Conservation (phyloP, 1,140 invertebrate species). For the Hermatobates lingyangjiaoensis region DNA sequence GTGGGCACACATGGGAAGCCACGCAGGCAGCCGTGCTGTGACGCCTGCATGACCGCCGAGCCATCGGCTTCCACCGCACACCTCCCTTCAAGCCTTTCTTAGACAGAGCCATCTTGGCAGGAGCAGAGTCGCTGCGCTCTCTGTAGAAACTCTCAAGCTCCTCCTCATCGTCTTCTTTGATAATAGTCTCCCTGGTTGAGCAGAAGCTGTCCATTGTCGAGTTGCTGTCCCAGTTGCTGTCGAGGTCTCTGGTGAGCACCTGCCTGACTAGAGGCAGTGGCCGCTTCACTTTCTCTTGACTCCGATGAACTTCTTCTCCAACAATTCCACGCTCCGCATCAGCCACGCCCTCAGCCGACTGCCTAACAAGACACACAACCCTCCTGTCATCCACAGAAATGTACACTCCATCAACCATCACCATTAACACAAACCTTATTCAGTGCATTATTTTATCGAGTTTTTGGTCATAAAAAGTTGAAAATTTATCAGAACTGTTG, state of each 20-base stretch:
- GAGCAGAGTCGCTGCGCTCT: not conserved
- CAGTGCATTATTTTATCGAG: not conserved
- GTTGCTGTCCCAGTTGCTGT: slow-evolving; percentile 8
- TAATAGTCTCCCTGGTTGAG: slow-evolving; percentile 3
- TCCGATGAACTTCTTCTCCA: slow-evolving; percentile 3
- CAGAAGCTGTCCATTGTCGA: slow-evolving; percentile 13
- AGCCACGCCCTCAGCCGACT: slow-evolving; percentile 4
- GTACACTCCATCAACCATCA: not conserved
- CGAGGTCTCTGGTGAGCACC: not conserved
- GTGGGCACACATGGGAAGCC: not conserved
- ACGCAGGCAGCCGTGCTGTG: not conserved
- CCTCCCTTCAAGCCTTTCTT: slow-evolving; percentile 9
- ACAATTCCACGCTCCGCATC: slow-evolving; percentile 2
- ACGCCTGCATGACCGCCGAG: not conserved
- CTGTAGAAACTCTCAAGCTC: not conserved
- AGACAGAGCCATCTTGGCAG: not conserved
- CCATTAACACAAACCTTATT: not conserved
- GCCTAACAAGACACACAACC: not conserved
- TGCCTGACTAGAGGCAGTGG: not conserved
- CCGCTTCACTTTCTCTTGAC: not conserved
- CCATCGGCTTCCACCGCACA: slow-evolving; percentile 15
- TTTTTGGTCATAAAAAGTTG: no score
- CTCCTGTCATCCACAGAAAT: not conserved
- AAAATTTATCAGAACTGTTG: no score
- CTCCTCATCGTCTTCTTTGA: not conserved